Percentiles rank a stretch among this genome's conserved stretches.
phyloP scores from a whole-genome alignment of 2,888 invertebrate species.

The Halocaridina rubra region DNA sequence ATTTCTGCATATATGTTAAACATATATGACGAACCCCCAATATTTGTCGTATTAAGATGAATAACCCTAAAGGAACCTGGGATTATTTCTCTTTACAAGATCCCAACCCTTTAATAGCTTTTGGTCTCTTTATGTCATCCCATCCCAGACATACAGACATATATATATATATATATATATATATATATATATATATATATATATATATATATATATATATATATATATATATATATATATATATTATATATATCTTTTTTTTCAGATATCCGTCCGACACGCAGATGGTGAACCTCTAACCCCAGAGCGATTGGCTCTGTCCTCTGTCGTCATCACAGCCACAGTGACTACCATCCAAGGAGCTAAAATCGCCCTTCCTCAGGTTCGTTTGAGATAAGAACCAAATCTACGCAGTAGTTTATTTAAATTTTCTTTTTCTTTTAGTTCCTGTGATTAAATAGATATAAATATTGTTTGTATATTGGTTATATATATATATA shows the following conservation, averaged over 20 bases:
- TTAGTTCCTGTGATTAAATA: too few species aligned
- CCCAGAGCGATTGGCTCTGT: background rate
- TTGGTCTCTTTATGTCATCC: too few species aligned
- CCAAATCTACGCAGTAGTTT: background rate
- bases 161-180: slow-evolving; percentile 10
- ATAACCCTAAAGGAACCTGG: too few species aligned
- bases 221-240: background rate
- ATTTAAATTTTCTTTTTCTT: background rate
- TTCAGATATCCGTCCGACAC: slow-evolving; percentile 16
- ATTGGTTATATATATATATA: too few species aligned
- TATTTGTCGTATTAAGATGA: too few species aligned
- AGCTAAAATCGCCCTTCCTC: background rate
- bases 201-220: slow-evolving; percentile 11
- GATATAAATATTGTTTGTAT: too few species aligned
- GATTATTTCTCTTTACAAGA: too few species aligned
- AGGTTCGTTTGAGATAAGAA: too few species aligned
- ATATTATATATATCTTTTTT: background rate
- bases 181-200: slow-evolving; percentile 14
- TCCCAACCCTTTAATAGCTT: too few species aligned
- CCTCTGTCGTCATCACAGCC: slow-evolving; percentile 15
- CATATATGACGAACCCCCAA: too few species aligned
- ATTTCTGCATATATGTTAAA: too few species aligned
- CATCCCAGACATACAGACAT: too few species aligned
- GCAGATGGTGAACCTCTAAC: slow-evolving; percentile 6
- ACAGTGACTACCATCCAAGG: background rate